A percentile compares a stretch with the other conserved stretches of the same genome.
Evolutionary conservation across 2,113 vertebrate genomes (phyloP).

Genomic region (Dicentrarchus labrax): DNA sequence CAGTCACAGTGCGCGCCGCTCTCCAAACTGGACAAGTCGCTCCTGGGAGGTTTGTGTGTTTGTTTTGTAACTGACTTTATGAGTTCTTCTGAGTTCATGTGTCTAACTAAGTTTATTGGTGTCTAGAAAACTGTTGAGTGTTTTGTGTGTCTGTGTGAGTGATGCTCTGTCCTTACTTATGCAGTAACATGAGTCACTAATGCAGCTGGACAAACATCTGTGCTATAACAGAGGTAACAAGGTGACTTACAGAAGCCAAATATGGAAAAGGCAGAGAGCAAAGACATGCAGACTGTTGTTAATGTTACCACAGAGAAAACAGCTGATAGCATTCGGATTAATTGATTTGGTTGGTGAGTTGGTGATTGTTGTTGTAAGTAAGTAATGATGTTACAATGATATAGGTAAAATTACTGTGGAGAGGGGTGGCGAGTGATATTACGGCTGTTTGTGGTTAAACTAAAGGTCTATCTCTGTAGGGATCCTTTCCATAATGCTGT

Average conservation of each 20-base stretch:
- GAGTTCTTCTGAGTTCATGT: neutral
- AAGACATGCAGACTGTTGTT: neutral
- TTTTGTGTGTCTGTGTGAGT: neutral
- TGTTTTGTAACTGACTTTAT: neutral
- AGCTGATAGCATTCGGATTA: too few species aligned
- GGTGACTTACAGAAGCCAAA: neutral
- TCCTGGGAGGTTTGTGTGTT: conserved; percentile 14
- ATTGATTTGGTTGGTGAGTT: too few species aligned
- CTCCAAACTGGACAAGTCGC: neutral
- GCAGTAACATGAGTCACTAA: neutral
- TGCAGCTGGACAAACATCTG: neutral
- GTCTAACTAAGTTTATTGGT: neutral
- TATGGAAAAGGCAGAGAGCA: neutral
- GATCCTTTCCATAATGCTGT: too few species aligned
- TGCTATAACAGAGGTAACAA: neutral
- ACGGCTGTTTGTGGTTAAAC: too few species aligned
- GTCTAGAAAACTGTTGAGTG: neutral
- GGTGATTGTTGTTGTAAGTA: too few species aligned
- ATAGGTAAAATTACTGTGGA: too few species aligned
- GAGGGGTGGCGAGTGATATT: too few species aligned
- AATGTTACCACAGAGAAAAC: too few species aligned
- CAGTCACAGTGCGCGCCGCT: conserved; percentile 4
- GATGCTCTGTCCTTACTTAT: neutral
- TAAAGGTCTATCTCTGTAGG: too few species aligned
- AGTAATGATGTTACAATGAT: too few species aligned